Percentiles rank a stretch among this genome's conserved stretches.
Conservation (phyloP, 1,140 invertebrate species). For the Rhynchophorus ferrugineus region DNA sequence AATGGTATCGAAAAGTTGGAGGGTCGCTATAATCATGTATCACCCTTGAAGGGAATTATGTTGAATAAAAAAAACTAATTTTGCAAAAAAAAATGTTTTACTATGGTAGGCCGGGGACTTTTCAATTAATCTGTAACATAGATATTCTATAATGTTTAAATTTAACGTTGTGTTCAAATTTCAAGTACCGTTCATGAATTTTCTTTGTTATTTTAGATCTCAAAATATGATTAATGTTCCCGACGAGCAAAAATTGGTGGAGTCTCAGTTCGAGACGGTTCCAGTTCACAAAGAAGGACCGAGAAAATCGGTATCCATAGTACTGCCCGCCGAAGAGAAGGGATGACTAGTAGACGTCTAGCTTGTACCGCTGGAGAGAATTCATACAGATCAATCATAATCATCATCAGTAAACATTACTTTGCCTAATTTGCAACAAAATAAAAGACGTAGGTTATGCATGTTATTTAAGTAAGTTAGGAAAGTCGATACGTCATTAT, state of each 20-base stretch:
- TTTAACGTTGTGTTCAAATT: too few relatives aligned
- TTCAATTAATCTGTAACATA: too few relatives aligned
- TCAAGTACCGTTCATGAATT: too few relatives aligned
- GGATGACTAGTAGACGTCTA: constrained; percentile 37
- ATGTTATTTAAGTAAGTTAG: neutral
- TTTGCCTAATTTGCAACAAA: neutral
- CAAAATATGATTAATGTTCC: constrained; percentile 38
- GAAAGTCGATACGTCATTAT: neutral
- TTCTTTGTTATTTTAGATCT: constrained; percentile 24
- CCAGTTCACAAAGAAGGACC: constrained; percentile 33
- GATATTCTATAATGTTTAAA: too few relatives aligned
- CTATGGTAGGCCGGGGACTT: too few relatives aligned
- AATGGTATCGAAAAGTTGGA: too few relatives aligned
- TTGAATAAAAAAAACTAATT: too few relatives aligned
- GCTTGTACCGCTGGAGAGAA: neutral
- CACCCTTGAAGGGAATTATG: too few relatives aligned
- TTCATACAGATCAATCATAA: neutral
- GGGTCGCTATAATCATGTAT: too few relatives aligned
- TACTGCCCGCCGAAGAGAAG: constrained; percentile 49
- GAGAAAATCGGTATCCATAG: constrained; percentile 46
- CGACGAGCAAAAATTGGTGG: constrained; percentile 38
- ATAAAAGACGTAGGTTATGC: neutral
- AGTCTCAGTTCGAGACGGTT: constrained; percentile 31
- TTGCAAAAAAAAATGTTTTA: too few relatives aligned
- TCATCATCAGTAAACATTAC: constrained; percentile 1